These are phyloP conservation scores for Cairina moschata DNA, from an alignment of 2,113 vertebrate genomes.

Conservation along the genomic window DNA sequence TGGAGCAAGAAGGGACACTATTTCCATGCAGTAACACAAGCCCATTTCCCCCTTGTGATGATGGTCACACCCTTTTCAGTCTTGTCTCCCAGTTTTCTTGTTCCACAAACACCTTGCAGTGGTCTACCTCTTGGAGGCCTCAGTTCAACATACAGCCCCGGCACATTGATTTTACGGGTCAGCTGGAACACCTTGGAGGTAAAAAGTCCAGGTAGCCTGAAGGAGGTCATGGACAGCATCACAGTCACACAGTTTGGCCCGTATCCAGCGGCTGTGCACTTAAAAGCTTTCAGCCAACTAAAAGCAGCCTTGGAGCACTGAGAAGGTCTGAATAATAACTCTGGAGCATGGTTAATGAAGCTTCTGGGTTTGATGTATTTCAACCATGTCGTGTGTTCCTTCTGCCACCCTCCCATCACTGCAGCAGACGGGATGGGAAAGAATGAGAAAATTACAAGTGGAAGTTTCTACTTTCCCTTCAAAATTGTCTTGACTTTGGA, in stretches of 20 bases:
- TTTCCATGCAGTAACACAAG: not conserved
- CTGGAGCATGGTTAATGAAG: slow-evolving; percentile 34
- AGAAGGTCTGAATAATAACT: slow-evolving; percentile 47
- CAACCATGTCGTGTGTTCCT: not conserved
- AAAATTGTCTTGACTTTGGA: not conserved
- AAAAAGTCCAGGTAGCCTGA: slow-evolving; percentile 44
- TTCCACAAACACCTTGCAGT: not conserved
- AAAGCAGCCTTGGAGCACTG: slow-evolving; percentile 41
- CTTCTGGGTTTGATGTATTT: slow-evolving; percentile 5
- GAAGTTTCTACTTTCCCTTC: not conserved
- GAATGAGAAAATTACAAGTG: not conserved
- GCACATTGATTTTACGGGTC: slow-evolving; percentile 42
- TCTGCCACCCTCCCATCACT: not conserved
- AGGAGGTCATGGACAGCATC: slow-evolving; percentile 34
- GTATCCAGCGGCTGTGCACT: slow-evolving; percentile 11
- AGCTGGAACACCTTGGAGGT: slow-evolving; percentile 38
- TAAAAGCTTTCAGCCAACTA: slow-evolving; percentile 58
- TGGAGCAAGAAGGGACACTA: not conserved
- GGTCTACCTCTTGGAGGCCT: not conserved
- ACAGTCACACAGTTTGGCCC: slow-evolving; percentile 48
- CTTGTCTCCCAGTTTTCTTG: not conserved
- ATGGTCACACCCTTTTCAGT: not conserved
- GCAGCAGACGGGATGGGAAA: not conserved
- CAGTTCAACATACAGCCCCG: slow-evolving; percentile 1
- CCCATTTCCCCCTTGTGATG: not conserved